A percentile compares a stretch with the other conserved stretches of the same genome.
These are phyloP conservation scores for Triops cancriformis DNA, from an alignment of 1,140 invertebrate genomes.

Conservation along the genomic window DNA sequence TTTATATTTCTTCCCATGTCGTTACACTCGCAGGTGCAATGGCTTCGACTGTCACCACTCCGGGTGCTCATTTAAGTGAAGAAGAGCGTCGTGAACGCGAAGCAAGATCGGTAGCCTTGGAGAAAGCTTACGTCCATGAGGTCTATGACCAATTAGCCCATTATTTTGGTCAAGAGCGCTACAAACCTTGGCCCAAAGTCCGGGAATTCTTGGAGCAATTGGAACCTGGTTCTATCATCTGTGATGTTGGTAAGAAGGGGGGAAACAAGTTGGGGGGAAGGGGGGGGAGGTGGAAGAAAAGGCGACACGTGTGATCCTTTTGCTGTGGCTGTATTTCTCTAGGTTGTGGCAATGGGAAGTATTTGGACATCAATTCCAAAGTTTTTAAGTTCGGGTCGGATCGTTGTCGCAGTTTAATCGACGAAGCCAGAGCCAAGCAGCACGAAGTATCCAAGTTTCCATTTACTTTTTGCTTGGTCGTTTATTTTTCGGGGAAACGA, in stretches of 20 bases:
- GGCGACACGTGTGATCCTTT: not conserved
- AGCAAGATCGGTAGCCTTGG: conserved; percentile 69
- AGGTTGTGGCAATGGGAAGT: conserved; percentile 91
- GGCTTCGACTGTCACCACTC: conserved; percentile 16
- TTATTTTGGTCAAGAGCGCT: conserved; percentile 41
- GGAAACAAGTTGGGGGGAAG: not conserved
- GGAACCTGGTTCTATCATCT: conserved; percentile 81
- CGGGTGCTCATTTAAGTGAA: conserved; percentile 16
- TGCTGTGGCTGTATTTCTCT: conserved; percentile 29
- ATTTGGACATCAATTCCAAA: conserved; percentile 73
- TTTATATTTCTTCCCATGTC: conserved; percentile 14
- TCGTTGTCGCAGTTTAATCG: conserved; percentile 67
- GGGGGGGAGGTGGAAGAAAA: too few relatives aligned
- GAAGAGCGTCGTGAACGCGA: conserved; percentile 47
- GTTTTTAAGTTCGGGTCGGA: conserved; percentile 81
- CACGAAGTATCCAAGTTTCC: conserved; percentile 60
- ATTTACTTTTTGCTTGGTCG: too few relatives aligned
- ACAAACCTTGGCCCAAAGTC: conserved; percentile 71
- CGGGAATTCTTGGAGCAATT: conserved; percentile 75
- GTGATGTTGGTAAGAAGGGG: conserved; percentile 71
- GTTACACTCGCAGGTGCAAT: not conserved
- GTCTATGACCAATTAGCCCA: conserved; percentile 74
- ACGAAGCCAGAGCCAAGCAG: conserved; percentile 63
- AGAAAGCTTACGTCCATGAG: conserved; percentile 89
- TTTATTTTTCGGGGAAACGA: too few relatives aligned